Conservation (phyloP, 2,113 vertebrate species). For the Gasterosteus nipponicus region DNA sequence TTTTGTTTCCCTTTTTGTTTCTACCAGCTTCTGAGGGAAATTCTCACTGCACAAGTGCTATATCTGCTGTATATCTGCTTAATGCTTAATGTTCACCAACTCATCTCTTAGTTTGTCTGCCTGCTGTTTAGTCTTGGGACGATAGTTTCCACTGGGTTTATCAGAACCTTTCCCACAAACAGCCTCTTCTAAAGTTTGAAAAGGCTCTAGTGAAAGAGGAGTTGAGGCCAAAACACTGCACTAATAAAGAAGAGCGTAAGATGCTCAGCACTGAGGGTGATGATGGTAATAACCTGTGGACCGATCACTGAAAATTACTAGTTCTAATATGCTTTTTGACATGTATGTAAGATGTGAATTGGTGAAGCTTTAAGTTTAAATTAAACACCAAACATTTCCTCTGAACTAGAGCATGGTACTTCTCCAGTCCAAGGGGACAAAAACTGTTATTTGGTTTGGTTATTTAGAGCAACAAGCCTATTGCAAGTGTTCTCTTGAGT, state of each 20-base stretch:
- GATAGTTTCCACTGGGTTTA: neutral
- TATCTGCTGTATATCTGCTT: neutral
- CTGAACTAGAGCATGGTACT: neutral
- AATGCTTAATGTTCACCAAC: neutral
- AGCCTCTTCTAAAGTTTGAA: slow-evolving; percentile 2
- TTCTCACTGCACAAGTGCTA: no score
- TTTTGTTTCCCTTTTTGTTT: neutral
- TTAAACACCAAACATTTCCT: neutral
- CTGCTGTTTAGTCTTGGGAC: neutral
- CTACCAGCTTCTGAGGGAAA: neutral
- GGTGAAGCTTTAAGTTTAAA: neutral
- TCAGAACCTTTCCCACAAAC: neutral
- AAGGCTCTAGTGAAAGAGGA: neutral
- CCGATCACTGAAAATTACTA: neutral
- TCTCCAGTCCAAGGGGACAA: no score
- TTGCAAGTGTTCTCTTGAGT: no score
- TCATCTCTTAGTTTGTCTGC: neutral
- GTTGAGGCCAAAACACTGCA: neutral
- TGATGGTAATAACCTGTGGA: neutral
- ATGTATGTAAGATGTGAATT: neutral
- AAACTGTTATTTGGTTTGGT: no score
- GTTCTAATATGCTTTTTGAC: neutral
- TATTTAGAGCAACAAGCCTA: no score
- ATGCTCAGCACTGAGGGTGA: neutral
- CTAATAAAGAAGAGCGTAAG: neutral